Conservation (phyloP, 2,797 vertebrate species). For the Pogoniulus pusillus region DNA sequence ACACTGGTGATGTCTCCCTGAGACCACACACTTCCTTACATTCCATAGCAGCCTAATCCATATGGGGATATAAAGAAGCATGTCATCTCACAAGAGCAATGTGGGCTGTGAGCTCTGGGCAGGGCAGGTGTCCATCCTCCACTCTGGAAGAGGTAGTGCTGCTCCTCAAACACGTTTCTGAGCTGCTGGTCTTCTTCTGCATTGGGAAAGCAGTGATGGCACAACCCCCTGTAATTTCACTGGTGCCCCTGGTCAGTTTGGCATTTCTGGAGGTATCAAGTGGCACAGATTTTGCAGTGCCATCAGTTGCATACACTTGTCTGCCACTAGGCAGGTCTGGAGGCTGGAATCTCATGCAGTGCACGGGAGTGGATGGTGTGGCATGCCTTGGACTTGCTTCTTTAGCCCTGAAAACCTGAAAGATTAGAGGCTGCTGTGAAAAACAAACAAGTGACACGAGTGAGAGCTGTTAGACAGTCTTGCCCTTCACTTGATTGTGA, state of each 20-base stretch:
- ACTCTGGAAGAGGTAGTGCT: neutral
- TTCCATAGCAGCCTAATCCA: slow-evolving; percentile 96
- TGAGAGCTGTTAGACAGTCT: neutral
- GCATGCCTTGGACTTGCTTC: neutral
- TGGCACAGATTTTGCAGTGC: neutral
- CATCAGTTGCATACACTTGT: accelerated
- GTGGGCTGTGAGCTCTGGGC: neutral
- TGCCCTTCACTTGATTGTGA: neutral
- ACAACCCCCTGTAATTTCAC: neutral
- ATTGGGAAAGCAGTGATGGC: neutral
- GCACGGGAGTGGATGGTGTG: too few species aligned
- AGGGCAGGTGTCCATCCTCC: neutral
- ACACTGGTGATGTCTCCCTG: slow-evolving; percentile 69
- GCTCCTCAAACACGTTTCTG: neutral
- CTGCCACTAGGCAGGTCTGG: neutral
- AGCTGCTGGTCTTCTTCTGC: neutral
- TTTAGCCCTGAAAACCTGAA: neutral
- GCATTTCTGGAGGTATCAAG: neutral
- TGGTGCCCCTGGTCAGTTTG: neutral
- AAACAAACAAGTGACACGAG: neutral
- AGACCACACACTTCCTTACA: slow-evolving; percentile 99
- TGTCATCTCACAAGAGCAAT: slow-evolving; percentile 84
- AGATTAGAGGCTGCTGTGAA: neutral
- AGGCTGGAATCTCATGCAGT: neutral
- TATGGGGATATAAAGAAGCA: slow-evolving; percentile 99